Conservation (phyloP, 2,797 vertebrate species). For the Chromis chromis region DNA sequence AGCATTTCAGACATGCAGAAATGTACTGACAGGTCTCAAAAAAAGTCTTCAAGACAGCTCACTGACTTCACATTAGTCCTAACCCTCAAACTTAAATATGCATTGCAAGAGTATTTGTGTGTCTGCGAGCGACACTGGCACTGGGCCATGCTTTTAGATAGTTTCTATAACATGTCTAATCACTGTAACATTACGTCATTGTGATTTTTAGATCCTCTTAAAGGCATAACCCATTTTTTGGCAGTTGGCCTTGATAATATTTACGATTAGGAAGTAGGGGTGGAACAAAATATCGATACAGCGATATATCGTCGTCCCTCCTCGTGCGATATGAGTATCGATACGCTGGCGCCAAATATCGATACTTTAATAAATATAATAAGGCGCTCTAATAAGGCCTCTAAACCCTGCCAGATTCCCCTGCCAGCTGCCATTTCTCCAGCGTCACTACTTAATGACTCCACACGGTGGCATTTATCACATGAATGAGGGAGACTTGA, state of each 20-base stretch:
- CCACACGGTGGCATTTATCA: too few relatives aligned
- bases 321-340: too few relatives aligned
- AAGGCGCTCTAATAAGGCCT: too few relatives aligned
- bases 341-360: too few relatives aligned
- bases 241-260: background rate
- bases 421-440: too few relatives aligned
- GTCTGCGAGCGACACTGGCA: background rate
- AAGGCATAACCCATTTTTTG: background rate
- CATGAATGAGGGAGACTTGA: too few relatives aligned
- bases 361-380: too few relatives aligned
- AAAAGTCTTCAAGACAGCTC: background rate
- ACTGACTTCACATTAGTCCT: slow-evolving; percentile 9
- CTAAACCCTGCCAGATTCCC: too few relatives aligned
- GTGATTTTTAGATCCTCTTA: background rate
- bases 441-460: too few relatives aligned
- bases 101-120: background rate
- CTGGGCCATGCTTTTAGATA: background rate
- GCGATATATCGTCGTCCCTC: too few relatives aligned
- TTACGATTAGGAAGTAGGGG: background rate
- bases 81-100: background rate
- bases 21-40: background rate
- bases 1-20: slow-evolving; percentile 27
- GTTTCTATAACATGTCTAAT: slow-evolving; percentile 9
- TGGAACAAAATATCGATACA: too few relatives aligned
- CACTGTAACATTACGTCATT: background rate